Conservation (phyloP, 2,888 invertebrate genomes). For the Ennomos fuscantarius region DNA sequence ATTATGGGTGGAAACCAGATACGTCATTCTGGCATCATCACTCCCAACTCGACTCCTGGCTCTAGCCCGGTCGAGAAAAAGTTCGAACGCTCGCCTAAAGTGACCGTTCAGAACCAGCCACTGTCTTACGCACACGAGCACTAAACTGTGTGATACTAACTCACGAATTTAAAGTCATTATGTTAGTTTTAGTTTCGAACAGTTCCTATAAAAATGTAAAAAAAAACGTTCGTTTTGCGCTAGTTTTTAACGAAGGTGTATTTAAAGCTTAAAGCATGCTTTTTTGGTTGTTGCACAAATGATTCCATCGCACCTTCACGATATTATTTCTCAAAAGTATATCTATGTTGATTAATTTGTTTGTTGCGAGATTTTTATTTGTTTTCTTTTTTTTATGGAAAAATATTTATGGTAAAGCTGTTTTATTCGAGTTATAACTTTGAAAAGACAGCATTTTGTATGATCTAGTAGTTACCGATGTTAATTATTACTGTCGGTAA, state of each 20-base stretch:
- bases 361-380: conserved; percentile 37
- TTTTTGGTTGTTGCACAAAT: conserved; percentile 40
- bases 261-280: conserved; percentile 52
- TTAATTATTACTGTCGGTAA: conserved; percentile 3
- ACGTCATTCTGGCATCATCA: conserved; percentile 40
- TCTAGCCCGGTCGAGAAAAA: conserved; percentile 59
- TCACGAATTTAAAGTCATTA: conserved; percentile 66
- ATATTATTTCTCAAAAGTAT: conserved; percentile 16
- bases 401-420: conserved; percentile 20
- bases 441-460: conserved; percentile 22
- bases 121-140: conserved; percentile 51
- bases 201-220: conserved; percentile 67
- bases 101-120: conserved; percentile 61
- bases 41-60: conserved; percentile 4
- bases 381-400: conserved; percentile 37
- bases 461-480: conserved; percentile 9
- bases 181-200: conserved; percentile 62
- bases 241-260: conserved; percentile 45
- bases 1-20: conserved; percentile 50
- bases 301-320: conserved; percentile 36
- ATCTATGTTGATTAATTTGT: conserved; percentile 35
- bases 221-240: conserved; percentile 46
- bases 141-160: conserved; percentile 9
- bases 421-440: conserved; percentile 5
- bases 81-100: conserved; percentile 63